These are phyloP conservation scores for Drosophila miranda DNA, from an alignment of 1,140 invertebrate species.

Conservation along the genomic window DNA sequence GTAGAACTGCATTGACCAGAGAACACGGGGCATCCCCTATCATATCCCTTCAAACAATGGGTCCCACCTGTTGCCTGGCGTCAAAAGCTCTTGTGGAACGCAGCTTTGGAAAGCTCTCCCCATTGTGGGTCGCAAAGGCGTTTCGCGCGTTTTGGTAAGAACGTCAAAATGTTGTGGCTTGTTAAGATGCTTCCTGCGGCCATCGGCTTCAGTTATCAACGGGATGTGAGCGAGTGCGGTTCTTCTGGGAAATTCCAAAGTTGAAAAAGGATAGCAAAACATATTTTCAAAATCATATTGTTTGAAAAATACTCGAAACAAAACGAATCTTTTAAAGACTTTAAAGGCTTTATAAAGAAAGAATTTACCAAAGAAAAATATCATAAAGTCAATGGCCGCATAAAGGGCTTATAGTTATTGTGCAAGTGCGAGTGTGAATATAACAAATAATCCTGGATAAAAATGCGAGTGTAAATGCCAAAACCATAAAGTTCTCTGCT, in stretches of 20 bases:
- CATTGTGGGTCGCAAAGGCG: conserved; percentile 42
- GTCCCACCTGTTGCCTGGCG: conserved; percentile 35
- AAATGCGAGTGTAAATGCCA: conserved; percentile 31
- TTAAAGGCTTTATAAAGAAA: neutral
- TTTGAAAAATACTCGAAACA: conserved; percentile 9
- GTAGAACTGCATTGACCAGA: conserved; percentile 36
- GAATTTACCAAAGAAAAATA: neutral
- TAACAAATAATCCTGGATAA: conserved; percentile 54
- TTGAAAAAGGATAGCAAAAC: neutral
- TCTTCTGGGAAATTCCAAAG: conserved; percentile 32
- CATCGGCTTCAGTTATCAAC: conserved; percentile 63
- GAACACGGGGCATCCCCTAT: no score
- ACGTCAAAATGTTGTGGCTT: conserved; percentile 26
- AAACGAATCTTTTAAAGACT: neutral
- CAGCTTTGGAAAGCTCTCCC: conserved; percentile 59
- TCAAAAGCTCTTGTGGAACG: conserved; percentile 51
- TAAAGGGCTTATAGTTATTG: neutral
- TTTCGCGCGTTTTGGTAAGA: conserved; percentile 76
- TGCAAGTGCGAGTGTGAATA: conserved; percentile 12
- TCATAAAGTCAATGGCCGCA: neutral
- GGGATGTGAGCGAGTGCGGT: conserved; percentile 58
- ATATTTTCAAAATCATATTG: neutral
- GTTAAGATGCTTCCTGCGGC: conserved; percentile 60
- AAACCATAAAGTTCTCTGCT: conserved; percentile 27
- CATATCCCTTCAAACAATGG: neutral